A percentile compares a stretch with the other conserved stretches of the same genome.
These are phyloP conservation scores for Nesogale talazaci DNA, from an alignment of 2,113 vertebrate species.

Conservation along the genomic window DNA sequence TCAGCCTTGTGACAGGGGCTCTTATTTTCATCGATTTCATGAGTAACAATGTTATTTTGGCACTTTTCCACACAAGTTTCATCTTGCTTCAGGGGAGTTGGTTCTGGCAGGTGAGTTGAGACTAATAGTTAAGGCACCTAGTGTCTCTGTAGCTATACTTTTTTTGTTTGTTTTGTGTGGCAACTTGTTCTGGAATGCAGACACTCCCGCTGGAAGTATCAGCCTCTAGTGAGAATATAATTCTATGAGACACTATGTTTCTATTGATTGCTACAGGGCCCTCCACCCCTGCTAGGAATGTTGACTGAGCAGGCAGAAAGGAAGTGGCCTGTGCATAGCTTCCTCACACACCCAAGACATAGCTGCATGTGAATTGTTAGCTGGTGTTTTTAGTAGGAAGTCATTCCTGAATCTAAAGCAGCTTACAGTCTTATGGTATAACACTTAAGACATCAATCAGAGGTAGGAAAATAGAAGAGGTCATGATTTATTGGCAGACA, in stretches of 20 bases:
- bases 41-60: conserved; percentile 90
- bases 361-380: no score
- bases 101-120: conserved; percentile 95
- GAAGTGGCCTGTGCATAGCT: background rate
- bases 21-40: conserved; percentile 91
- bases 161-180: background rate
- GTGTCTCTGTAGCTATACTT: background rate
- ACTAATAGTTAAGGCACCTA: no score
- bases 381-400: background rate
- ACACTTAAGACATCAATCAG: background rate
- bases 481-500: conserved; percentile 11
- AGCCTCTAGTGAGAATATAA: background rate
- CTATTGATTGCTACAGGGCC: background rate
- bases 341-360: background rate
- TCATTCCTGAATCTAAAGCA: background rate
- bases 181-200: background rate
- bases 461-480: background rate
- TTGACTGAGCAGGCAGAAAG: background rate
- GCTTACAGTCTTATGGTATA: background rate
- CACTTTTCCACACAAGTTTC: conserved; percentile 91
- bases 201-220: background rate
- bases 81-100: conserved; percentile 94
- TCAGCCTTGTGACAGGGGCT: conserved; percentile 87
- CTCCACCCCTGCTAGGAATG: background rate
- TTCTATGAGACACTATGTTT: background rate